Evolutionary conservation across 2,797 vertebrate species (phyloP).

Genomic region (Lepilemur ruficaudatus): DNA sequence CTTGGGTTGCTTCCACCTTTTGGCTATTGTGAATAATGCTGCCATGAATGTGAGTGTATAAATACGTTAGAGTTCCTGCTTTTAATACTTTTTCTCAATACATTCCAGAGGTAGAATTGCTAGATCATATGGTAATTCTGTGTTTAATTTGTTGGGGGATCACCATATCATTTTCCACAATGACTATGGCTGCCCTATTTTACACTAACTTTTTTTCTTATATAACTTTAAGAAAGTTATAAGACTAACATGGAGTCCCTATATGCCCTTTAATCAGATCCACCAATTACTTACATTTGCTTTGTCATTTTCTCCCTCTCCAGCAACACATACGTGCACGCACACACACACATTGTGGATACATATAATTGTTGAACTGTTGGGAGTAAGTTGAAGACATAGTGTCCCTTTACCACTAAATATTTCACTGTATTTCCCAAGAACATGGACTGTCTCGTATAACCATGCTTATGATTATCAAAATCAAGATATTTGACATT

Average conservation of each 20-base stretch:
- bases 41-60: background rate
- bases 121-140: background rate
- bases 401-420: background rate
- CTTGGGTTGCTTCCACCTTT: background rate
- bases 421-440: background rate
- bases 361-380: background rate
- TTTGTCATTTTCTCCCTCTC: background rate
- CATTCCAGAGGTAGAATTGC: background rate
- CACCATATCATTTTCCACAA: background rate
- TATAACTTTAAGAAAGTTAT: background rate
- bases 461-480: background rate
- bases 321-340: background rate
- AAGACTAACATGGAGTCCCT: background rate
- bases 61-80: background rate
- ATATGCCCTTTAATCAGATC: background rate
- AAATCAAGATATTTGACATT: background rate
- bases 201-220: background rate
- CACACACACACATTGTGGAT: background rate
- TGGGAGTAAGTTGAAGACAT: background rate
- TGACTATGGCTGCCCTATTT: background rate
- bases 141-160: background rate
- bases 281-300: background rate
- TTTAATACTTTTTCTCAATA: background rate
- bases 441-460: background rate
- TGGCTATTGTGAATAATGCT: background rate